Base-by-base conservation (phyloP, 1,140 invertebrate species). In the Apocrypta bakeri region DNA sequence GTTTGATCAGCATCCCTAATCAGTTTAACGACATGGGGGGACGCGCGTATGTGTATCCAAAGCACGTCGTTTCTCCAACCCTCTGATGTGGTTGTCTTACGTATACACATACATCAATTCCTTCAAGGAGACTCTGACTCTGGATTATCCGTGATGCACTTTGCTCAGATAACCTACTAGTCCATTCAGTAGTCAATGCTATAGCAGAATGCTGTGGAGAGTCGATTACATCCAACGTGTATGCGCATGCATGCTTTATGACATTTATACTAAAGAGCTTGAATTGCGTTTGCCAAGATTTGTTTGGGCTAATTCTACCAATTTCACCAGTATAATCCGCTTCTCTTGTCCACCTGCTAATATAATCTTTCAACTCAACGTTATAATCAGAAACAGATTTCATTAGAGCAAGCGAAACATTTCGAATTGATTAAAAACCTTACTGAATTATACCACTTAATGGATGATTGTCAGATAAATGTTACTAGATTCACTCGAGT, bases 141-240 rank as follows among this genome's bases (percentile, higher is more conserved):
- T 25, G 37, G 42, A 73, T 73, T 42, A 73, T 40, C 71, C 37
- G n/a, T n/a, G 21, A 73, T 73, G 71, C 37, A 73, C 71, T 73
- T 73, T 73, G 37, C 71, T 73, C 37, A 27, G 71, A 73, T 73
- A 37, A 37, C 71, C 9, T 42, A 37, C 71, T 9, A 29, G 63
- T 33, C 37, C 11, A 42, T 42, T 40, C n/a, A 37, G 71, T 71
- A 40, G 71, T 2, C 27, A 14, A 56, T 17, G 17, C 48, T 4
- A 17, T 8, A 17, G 25, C 2, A 3, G 64, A 29, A 11, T 24
- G 64, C 14, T 4, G 25, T 12, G 64, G 11, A 17, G 68, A 71
- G 14, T 71, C 31, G 68, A 71, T 71, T 71, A 71, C 68, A 14
- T 25, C 68, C 14, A 6, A 2, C 2, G 27, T 11, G 11, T 25